phyloP scores from a whole-genome alignment of 2,888 invertebrate genomes.

The Dysmachus trigonus region DNA sequence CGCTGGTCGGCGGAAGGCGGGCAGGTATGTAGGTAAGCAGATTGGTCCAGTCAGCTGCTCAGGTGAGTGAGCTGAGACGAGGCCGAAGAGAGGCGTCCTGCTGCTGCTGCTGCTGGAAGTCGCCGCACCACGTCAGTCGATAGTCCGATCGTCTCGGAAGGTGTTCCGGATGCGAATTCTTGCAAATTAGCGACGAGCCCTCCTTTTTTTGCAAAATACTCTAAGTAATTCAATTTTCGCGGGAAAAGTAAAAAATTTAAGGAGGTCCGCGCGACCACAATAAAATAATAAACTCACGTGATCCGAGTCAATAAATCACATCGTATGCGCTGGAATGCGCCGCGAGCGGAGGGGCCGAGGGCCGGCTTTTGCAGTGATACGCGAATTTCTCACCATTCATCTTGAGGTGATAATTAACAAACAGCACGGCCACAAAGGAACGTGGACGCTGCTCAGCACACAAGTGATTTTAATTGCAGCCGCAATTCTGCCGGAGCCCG shows the following conservation, averaged over 20 bases:
- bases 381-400: constrained; percentile 42
- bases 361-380: constrained; percentile 3
- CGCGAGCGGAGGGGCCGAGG: not conserved
- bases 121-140: too few relatives aligned
- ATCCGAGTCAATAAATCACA: constrained; percentile 18
- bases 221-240: not conserved
- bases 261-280: not conserved
- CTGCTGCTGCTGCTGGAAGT: not conserved
- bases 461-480: constrained; percentile 46
- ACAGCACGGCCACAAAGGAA: constrained; percentile 1
- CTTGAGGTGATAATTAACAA: constrained; percentile 46
- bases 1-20: too few relatives aligned
- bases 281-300: not conserved
- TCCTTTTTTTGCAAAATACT: not conserved
- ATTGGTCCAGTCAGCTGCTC: not conserved
- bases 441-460: constrained; percentile 19
- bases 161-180: not conserved
- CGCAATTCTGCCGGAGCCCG: constrained; percentile 25
- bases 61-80: not conserved
- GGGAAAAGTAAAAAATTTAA: not conserved
- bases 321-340: not conserved
- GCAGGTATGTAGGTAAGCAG: not conserved
- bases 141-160: not conserved
- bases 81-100: not conserved
- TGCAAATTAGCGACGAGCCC: not conserved